Evolutionary conservation across 2,113 vertebrate species (phyloP), one percentile per base, ranked within the genome.

Genomic region (Triplophysa dalaica): DNA sequence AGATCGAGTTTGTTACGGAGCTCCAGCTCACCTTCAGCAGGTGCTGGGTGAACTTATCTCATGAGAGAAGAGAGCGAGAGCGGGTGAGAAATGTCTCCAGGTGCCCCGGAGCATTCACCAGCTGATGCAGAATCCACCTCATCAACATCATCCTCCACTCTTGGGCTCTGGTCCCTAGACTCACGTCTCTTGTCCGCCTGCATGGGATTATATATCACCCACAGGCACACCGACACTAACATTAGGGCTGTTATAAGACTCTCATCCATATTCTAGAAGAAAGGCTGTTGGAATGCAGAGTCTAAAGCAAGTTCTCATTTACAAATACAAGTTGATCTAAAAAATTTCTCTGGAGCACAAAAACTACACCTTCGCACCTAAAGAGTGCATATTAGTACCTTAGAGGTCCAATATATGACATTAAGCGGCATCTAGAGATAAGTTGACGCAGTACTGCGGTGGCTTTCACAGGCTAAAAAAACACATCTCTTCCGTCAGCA

Each of bases 11-110:
- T 33, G 65, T 73, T 58, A 7, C 6, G n/a, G 60, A 24, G 21
- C 60, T 79, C n/a, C 60, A 4, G 33, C 66, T 70, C 52, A 21
- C 73, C 78, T 54, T 29, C 21, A 77, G 69, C 78, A 77, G 74
- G 76, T 77, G 73, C 52, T 54, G 45, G 68, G 38, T 80, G 78
- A 83, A 77, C 52, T 83, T 70, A 72, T 41, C 73, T 66, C 52
- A 43, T 50, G 45, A 43, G 3, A 38, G 67, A 33, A 75, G 50
- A 58, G 41, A 75, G 70, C n/a, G 54, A 70, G 45, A 21, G 16
- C 50, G 3, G 61, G 52, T 58, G 50, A 73, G 26, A 80, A 38
- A 70, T 38, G 61, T 29, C 60, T 50, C 24, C 7, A 24, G 41
- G 78, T 21, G 56, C 50, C 60, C 48, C 24, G 60, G 56, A 83